A percentile compares a stretch with the other conserved stretches of the same genome.
Evolutionary conservation across 2,888 invertebrate species (phyloP).

Genomic region (Cosmopolites sordidus): DNA sequence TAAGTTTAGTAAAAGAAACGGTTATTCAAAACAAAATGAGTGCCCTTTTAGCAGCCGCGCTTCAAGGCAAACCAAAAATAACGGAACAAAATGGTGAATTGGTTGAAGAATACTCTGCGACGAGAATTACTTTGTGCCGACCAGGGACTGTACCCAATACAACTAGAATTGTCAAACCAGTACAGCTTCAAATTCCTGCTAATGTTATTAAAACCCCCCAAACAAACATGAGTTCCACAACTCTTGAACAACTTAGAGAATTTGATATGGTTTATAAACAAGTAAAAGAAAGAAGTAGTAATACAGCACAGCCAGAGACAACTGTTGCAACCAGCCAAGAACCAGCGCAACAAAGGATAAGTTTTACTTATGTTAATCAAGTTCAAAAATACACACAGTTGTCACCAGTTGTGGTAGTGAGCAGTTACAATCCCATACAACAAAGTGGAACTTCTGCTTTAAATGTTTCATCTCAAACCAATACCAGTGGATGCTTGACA

Average conservation of each 20-base stretch:
- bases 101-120: slow-evolving; percentile 26
- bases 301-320: slow-evolving; percentile 43
- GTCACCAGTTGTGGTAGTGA: slow-evolving; percentile 55
- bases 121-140: slow-evolving; percentile 26
- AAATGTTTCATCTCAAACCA: slow-evolving; percentile 55
- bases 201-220: slow-evolving; percentile 52
- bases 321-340: slow-evolving; percentile 27
- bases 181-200: slow-evolving; percentile 56
- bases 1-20: slow-evolving; percentile 48
- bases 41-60: slow-evolving; percentile 48
- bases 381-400: slow-evolving; percentile 48
- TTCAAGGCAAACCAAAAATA: slow-evolving; percentile 45
- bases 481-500: slow-evolving; percentile 39
- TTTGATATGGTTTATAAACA: slow-evolving; percentile 79
- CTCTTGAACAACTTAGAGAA: slow-evolving; percentile 71
- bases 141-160: slow-evolving; percentile 21
- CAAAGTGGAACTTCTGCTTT: slow-evolving; percentile 51
- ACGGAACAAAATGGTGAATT: slow-evolving; percentile 35
- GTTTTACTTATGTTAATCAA: slow-evolving; percentile 54
- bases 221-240: slow-evolving; percentile 68
- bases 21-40: slow-evolving; percentile 51
- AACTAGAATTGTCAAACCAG: slow-evolving; percentile 54
- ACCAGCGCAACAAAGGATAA: slow-evolving; percentile 49
- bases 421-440: slow-evolving; percentile 52
- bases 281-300: slow-evolving; percentile 71